Percentiles rank a stretch among this genome's conserved stretches.
phyloP scores from a whole-genome alignment of 2,113 vertebrate species.

The Grantiella picta region DNA sequence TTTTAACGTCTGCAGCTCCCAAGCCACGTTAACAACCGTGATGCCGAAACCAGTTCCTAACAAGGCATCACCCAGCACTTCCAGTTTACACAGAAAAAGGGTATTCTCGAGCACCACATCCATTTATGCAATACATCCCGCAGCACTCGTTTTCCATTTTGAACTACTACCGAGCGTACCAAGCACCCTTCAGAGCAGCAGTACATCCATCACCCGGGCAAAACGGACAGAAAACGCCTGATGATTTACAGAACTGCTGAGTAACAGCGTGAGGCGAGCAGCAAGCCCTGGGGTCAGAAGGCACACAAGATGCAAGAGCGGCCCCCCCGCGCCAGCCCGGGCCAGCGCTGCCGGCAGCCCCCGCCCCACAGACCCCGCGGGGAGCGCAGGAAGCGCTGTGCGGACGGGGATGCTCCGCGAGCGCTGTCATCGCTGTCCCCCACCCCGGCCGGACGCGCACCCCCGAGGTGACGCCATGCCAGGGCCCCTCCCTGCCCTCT shows the following conservation, averaged over 20 bases:
- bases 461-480: not conserved
- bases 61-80: not conserved
- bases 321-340: not conserved
- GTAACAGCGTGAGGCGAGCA: not conserved
- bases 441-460: not conserved
- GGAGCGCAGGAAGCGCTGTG: not conserved
- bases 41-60: not conserved
- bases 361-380: not conserved
- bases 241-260: not conserved
- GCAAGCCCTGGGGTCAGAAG: not conserved
- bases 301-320: fast-evolving
- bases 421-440: no score
- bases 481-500: not conserved
- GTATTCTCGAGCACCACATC: not conserved
- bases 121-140: not conserved
- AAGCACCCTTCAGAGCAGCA: not conserved
- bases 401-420: not conserved
- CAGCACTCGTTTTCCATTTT: not conserved
- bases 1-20: not conserved
- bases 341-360: not conserved
- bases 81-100: not conserved
- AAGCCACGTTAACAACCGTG: not conserved
- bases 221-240: not conserved
- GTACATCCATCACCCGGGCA: not conserved
- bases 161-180: fast-evolving